Evolutionary conservation across 2,113 vertebrate species (phyloP).

Genomic region (Taurulus bubalis): DNA sequence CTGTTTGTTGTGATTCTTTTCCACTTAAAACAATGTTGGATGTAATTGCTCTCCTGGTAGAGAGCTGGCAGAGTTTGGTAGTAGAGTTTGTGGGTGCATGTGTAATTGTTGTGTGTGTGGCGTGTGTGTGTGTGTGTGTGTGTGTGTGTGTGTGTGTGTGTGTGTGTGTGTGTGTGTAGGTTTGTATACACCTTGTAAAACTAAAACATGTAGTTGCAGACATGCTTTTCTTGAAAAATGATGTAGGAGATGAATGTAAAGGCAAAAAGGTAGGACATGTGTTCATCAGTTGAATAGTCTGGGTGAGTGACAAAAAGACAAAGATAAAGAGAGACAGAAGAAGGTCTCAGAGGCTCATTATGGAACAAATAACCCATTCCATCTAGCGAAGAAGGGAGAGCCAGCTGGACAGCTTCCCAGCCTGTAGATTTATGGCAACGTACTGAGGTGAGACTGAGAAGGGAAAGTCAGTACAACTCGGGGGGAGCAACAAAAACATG

Average conservation of each 20-base stretch:
- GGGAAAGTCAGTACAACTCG: constrained; percentile 36
- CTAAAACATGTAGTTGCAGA: not conserved
- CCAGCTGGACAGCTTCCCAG: constrained; percentile 57
- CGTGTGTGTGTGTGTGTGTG: not conserved
- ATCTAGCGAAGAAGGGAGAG: constrained; percentile 14
- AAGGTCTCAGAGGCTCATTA: constrained; percentile 42
- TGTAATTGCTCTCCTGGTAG: constrained; percentile 27
- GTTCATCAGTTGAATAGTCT: not conserved
- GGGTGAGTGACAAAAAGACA: constrained; percentile 23
- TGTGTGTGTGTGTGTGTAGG: not conserved
- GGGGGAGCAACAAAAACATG: constrained; percentile 18
- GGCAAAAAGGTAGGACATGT: not conserved
- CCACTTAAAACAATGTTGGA: constrained; percentile 1
- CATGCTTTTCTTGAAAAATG: not conserved
- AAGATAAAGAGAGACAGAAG: constrained; percentile 17
- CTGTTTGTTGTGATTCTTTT: constrained; percentile 12
- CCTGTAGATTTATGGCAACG: constrained; percentile 47
- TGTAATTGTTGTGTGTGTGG: not conserved
- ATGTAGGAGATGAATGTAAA: constrained; percentile 1
- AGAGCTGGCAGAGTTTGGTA: constrained; percentile 5
- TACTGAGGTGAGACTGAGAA: constrained; percentile 37
- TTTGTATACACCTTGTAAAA: not conserved
- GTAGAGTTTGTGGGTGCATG: constrained; percentile 1
- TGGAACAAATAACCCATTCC: constrained; percentile 40
- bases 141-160: not conserved